Base-by-base conservation (phyloP, 2,888 invertebrate species). In the Tethea ocularis region DNA sequence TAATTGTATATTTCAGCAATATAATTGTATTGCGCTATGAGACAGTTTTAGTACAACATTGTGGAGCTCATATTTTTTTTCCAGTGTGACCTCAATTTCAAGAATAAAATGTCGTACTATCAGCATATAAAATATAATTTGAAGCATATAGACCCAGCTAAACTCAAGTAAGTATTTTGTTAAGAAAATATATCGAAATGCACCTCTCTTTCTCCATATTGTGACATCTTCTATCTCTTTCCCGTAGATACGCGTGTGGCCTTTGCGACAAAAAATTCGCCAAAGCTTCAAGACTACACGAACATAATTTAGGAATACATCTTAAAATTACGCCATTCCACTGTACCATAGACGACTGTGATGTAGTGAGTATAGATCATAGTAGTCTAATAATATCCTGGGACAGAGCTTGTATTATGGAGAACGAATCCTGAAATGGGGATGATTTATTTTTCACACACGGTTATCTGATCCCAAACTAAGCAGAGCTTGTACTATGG, bases 51-150 rank as follows among this genome's bases (percentile, higher is more conserved):
- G 20, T 10, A 46, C 20, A 46, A 46, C 20, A 46, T 46, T 46
- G 20, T 46, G 17, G 46, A 20, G 20, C 0, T 20, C 10, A 20
- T 46, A 46, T 46, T 46, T 46, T 20, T 61, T 13, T 71, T 84
- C 1, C 86, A 92, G 92, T 92, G 92, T 38, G 90, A 92, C 62
- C 72, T 88, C 79, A 91, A 79, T 52, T 92, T 92, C 76, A 92
- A 91, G 73, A 91, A 90, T 54, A 74, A 72, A 0, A 87, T 88
- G 77, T 89, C 92, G 0, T 90, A 74, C 68, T 87, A 88, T 51
- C 91, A 91, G 13, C 92, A 92, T 58, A 84, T 90, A 74, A 86
- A 85, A 41, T 92, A 92, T 66, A 91, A 84, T n/a, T 64, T 90
- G 20, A 91, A 90, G n/a, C 92, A 92, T 62, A 77, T 91, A 17